Evolutionary conservation across 1,140 invertebrate genomes (phyloP), one percentile per base, ranked within the genome.

Genomic region (Panagrolaimus sp.): DNA sequence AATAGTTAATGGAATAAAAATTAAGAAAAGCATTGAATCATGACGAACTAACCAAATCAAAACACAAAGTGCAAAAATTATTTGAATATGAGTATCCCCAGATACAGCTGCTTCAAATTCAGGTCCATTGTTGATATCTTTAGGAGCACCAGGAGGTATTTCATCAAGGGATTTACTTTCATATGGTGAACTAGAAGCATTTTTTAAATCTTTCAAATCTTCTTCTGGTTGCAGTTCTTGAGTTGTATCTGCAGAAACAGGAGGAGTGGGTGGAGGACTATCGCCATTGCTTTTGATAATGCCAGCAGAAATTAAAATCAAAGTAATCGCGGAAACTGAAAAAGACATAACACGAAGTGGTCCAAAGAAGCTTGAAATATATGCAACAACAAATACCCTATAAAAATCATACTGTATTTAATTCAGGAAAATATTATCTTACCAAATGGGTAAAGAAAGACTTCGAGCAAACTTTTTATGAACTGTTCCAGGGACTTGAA

Each of bases 31-130:
- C n/a, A 91, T 82, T 87, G 89, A 89, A 67, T 88, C 84, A 72
- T 90, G 87, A 71, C 88, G 87, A 87, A 89, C 91, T 14, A 90
- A 82, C 67, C 89, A 84, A 78, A 90, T 89, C 9, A 89, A 84
- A 7, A 87, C 80, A 76, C 90, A 89, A 1, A 87, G 87, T 83
- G 88, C 90, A 42, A 89, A 71, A 16, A 90, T 84, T 23, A 87
- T 87, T 72, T 88, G 88, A 72, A 91, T 86, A 70, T 89, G 90
- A 63, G 85, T 85, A 73, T 88, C 87, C 31, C 87, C 88, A 13
- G 83, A 72, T 23, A 83, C 65, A 67, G 84, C 31, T 68, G 78
- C 63, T 48, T 47, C 47, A 20, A 67, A 57, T 5, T 62, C 13
- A 68, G 31, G 25, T 27, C 8, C 67, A 47, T n/a, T 48, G 20